Percentiles rank a stretch among this genome's conserved stretches.
phyloP scores from a whole-genome alignment of 2,113 vertebrate genomes.

The Heteronetta atricapilla region DNA sequence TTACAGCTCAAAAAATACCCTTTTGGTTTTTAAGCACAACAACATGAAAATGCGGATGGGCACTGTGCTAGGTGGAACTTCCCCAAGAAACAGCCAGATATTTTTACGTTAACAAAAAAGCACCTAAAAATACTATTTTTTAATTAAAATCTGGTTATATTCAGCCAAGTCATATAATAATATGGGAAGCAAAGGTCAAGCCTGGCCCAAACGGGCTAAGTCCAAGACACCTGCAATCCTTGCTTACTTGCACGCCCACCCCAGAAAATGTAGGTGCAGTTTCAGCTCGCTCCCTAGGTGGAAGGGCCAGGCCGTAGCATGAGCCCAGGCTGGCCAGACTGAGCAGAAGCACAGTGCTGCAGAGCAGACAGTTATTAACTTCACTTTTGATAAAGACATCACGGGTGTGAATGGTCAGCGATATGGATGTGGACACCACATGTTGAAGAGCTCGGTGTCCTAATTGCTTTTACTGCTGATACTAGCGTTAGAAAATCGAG shows the following conservation, averaged over 20 bases:
- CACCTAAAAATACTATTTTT: background rate
- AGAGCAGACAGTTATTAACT: background rate
- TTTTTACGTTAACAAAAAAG: background rate
- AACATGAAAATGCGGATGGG: background rate
- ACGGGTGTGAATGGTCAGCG: background rate
- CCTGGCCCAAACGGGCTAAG: background rate
- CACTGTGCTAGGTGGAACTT: background rate
- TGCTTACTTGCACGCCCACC: background rate
- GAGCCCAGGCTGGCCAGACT: background rate
- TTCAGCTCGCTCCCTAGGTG: background rate
- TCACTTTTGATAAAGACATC: background rate
- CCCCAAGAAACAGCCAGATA: background rate
- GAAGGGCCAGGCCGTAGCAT: background rate
- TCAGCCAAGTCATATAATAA: background rate
- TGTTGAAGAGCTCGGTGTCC: background rate
- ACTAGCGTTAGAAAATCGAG: background rate
- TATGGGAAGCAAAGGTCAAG: background rate
- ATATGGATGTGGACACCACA: rapidly evolving
- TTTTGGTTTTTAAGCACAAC: background rate
- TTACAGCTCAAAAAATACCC: background rate
- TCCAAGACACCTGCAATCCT: background rate
- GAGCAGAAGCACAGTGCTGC: rapidly evolving
- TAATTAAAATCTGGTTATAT: background rate
- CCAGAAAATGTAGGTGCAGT: background rate
- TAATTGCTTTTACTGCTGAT: background rate